A percentile compares a stretch with the other conserved stretches of the same genome.
Evolutionary conservation across 2,797 vertebrate species (phyloP).

Genomic region (Melopsittacus undulatus): DNA sequence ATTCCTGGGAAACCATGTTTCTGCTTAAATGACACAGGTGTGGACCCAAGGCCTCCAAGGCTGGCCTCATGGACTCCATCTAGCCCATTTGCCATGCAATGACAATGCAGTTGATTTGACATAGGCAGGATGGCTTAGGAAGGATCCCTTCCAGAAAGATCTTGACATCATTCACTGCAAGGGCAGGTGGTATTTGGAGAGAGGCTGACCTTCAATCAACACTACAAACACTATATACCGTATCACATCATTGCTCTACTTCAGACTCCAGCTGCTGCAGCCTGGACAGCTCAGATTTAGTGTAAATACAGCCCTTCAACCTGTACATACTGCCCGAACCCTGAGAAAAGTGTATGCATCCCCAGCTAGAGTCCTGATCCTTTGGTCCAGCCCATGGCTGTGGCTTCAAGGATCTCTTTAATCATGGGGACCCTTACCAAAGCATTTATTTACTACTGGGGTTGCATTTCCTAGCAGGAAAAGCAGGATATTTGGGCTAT

Average conservation of each 20-base stretch:
- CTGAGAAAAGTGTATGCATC: neutral
- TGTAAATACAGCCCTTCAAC: neutral
- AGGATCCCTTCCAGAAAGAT: neutral
- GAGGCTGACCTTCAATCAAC: neutral
- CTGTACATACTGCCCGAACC: neutral
- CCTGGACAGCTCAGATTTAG: neutral
- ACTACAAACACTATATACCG: neutral
- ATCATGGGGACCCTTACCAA: neutral
- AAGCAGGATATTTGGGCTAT: fast-evolving
- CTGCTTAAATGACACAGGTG: neutral
- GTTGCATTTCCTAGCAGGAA: neutral
- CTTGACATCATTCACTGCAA: neutral
- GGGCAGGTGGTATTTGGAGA: neutral
- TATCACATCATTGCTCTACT: neutral
- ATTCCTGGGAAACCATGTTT: neutral
- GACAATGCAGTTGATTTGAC: neutral
- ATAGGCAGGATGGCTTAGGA: neutral
- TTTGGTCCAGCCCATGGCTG: fast-evolving
- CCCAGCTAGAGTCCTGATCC: neutral
- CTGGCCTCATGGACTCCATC: neutral
- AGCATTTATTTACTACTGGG: neutral
- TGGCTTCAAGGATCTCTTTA: neutral
- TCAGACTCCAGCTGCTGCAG: neutral
- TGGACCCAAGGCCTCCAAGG: neutral
- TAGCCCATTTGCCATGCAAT: neutral